phyloP scores from a whole-genome alignment of 2,888 invertebrate species.

The Dynastes hyllus region DNA sequence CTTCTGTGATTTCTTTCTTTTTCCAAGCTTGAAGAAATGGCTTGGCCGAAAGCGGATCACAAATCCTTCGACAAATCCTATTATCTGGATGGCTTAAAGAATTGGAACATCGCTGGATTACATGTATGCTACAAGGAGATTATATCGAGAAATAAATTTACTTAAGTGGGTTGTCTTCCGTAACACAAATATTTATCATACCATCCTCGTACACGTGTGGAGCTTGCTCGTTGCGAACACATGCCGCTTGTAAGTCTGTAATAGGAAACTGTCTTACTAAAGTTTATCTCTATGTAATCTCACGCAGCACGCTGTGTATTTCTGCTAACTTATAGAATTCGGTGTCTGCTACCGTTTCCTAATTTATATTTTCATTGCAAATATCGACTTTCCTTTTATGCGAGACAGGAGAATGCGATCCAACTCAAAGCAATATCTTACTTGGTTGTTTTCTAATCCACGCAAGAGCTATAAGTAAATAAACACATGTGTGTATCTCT shows the following conservation, averaged over 20 bases:
- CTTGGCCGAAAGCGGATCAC: no score
- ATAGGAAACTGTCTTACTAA: conserved; percentile 15
- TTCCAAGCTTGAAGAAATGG: no score
- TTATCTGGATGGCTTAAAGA: no score
- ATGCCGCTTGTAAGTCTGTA: neutral
- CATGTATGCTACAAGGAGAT: no score
- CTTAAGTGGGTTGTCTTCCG: no score
- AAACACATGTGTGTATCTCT: neutral
- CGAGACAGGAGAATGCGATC: conserved; percentile 25
- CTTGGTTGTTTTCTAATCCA: conserved; percentile 7
- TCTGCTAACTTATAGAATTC: neutral
- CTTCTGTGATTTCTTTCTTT: no score
- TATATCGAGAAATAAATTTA: no score
- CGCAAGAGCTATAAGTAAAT: neutral
- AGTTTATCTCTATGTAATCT: conserved; percentile 14
- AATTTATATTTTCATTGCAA: conserved; percentile 25
- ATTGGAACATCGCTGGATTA: no score
- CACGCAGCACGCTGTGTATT: neutral
- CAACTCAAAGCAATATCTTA: conserved; percentile 6
- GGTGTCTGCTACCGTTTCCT: conserved; percentile 7
- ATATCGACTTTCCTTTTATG: conserved; percentile 40
- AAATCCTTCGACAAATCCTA: no score
- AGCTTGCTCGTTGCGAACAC: neutral
- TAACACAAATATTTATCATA: neutral
- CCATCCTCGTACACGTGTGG: neutral